Evolutionary conservation across 2,888 invertebrate species (phyloP).

Genomic region (Neoaliturus tenellus): DNA sequence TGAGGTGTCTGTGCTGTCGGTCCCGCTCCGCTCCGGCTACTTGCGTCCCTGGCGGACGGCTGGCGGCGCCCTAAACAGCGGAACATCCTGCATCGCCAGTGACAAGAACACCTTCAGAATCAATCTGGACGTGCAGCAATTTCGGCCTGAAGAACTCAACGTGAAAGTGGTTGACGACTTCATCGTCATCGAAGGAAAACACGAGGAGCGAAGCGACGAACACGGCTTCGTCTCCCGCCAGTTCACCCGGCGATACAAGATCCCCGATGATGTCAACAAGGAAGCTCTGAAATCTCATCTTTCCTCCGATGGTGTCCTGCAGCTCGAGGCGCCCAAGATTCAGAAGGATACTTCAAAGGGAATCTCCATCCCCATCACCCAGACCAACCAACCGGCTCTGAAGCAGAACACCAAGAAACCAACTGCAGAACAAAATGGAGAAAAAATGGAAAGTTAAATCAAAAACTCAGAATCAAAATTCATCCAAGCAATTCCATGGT

Average conservation of each 20-base stretch:
- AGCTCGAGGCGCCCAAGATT: slow-evolving; percentile 61
- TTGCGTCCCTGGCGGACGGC: slow-evolving; percentile 64
- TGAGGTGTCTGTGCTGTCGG: slow-evolving; percentile 31
- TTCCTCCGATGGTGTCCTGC: slow-evolving; percentile 71
- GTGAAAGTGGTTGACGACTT: slow-evolving; percentile 72
- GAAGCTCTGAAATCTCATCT: slow-evolving; percentile 70
- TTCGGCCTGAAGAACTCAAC: slow-evolving; percentile 72
- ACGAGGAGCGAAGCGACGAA: slow-evolving; percentile 72
- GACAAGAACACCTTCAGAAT: slow-evolving; percentile 66
- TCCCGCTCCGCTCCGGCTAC: slow-evolving; percentile 63
- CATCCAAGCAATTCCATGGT: neutral
- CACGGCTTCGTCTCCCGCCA: slow-evolving; percentile 72
- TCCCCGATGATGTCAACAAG: slow-evolving; percentile 71
- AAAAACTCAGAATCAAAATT: neutral
- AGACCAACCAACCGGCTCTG: slow-evolving; percentile 65
- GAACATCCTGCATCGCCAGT: neutral
- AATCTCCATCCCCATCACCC: slow-evolving; percentile 62
- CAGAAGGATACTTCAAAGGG: slow-evolving; percentile 45
- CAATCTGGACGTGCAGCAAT: slow-evolving; percentile 72
- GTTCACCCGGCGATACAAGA: slow-evolving; percentile 71
- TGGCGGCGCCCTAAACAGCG: neutral
- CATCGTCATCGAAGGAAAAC: slow-evolving; percentile 72
- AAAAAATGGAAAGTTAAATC: slow-evolving; percentile 11
- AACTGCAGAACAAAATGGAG: neutral
- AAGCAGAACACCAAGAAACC: slow-evolving; percentile 47